phyloP scores from a whole-genome alignment of 2,113 vertebrate genomes.

The Ploceus nigricollis region DNA sequence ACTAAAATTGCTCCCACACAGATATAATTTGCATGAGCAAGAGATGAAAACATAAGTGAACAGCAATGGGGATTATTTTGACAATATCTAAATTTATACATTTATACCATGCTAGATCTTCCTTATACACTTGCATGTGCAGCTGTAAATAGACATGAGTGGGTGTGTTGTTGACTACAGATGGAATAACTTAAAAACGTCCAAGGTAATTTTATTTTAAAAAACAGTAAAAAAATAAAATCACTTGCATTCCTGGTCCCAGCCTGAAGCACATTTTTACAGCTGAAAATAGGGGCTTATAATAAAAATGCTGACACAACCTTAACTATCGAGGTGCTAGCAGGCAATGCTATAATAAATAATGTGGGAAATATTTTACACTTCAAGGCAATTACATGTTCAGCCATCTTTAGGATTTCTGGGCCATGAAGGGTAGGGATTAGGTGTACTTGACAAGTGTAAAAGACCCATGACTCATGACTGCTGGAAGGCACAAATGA shows the following conservation, averaged over 20 bases:
- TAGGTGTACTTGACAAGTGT: slow-evolving; percentile 77
- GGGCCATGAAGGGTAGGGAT: slow-evolving; percentile 75
- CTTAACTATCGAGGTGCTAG: slow-evolving; percentile 70
- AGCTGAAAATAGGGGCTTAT: slow-evolving; percentile 70
- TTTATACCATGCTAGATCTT: not conserved
- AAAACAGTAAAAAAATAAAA: slow-evolving; percentile 40
- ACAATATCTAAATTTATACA: not conserved
- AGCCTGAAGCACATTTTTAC: slow-evolving; percentile 70
- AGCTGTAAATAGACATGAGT: not conserved
- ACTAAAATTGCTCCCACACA: not conserved
- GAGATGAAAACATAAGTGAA: not conserved
- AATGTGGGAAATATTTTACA: slow-evolving; percentile 78
- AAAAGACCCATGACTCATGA: slow-evolving; percentile 77
- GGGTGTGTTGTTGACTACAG: not conserved
- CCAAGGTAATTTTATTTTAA: slow-evolving; percentile 46
- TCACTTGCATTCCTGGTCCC: slow-evolving; percentile 52
- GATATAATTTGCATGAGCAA: not conserved
- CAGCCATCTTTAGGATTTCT: slow-evolving; percentile 78
- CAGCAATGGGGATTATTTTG: not conserved
- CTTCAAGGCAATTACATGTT: slow-evolving; percentile 79
- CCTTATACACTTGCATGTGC: not conserved
- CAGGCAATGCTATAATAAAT: slow-evolving; percentile 73
- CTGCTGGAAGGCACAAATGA: slow-evolving; percentile 73
- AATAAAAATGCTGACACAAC: slow-evolving; percentile 80
- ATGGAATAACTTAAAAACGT: slow-evolving; percentile 42